These are phyloP conservation scores for Trachelus tabidus DNA, from an alignment of 2,888 invertebrate genomes.

Conservation along the genomic window DNA sequence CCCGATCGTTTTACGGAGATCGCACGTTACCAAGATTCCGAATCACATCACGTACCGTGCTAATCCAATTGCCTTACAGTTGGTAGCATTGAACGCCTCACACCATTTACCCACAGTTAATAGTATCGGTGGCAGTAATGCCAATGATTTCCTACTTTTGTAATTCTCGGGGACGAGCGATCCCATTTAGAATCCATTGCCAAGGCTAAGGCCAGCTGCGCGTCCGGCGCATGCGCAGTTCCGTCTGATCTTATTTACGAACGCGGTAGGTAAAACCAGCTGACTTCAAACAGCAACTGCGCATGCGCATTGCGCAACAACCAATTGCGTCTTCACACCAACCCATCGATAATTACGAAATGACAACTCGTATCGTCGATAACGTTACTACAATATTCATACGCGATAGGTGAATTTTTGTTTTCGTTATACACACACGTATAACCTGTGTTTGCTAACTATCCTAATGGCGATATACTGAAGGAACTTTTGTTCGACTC, in stretches of 20 bases:
- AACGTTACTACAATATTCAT: neutral
- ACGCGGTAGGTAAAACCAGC: neutral
- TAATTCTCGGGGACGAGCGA: neutral
- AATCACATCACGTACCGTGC: slow-evolving; percentile 18
- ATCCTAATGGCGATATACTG: neutral
- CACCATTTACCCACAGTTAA: neutral
- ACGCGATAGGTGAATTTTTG: neutral
- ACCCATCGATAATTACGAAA: too few species aligned
- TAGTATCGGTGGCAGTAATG: neutral
- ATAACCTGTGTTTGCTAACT: neutral
- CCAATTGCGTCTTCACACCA: neutral
- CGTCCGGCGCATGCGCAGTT: too few species aligned
- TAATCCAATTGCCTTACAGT: neutral
- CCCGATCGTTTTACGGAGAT: neutral
- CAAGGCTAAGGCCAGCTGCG: neutral
- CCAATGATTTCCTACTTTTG: slow-evolving; percentile 2
- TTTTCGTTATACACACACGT: neutral
- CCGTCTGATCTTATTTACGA: neutral
- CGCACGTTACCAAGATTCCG: slow-evolving; percentile 8
- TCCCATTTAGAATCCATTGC: neutral
- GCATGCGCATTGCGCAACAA: neutral
- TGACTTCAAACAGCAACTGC: neutral
- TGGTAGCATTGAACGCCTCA: neutral
- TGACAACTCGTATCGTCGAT: too few species aligned
- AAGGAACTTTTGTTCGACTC: neutral